These are phyloP conservation scores for Eleutherodactylus coqui DNA, from an alignment of 2,797 vertebrate genomes.

Conservation along the genomic window DNA sequence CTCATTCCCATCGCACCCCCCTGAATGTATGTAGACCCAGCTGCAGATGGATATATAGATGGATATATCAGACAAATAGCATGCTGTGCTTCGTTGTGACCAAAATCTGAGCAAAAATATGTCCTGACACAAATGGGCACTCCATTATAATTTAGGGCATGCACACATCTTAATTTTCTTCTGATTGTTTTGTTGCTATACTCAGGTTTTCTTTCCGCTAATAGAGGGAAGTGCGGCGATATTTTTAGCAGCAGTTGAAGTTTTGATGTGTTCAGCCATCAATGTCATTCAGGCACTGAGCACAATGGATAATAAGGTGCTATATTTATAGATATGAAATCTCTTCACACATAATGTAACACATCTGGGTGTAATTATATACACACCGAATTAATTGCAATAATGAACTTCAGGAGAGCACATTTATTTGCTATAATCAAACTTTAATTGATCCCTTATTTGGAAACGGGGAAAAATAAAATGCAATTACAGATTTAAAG, in stretches of 20 bases:
- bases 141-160: neutral
- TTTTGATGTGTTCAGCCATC: slow-evolving; percentile 27
- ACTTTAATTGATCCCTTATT: neutral
- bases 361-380: slow-evolving; percentile 31
- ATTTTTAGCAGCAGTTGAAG: slow-evolving; percentile 7
- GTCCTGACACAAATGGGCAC: neutral
- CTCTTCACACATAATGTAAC: slow-evolving; percentile 24
- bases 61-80: neutral
- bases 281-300: slow-evolving; percentile 19
- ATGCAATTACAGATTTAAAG: neutral
- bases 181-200: neutral
- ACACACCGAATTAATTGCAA: slow-evolving; percentile 25
- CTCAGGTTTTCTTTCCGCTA: neutral
- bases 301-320: slow-evolving; percentile 23
- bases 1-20: neutral
- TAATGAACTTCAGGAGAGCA: slow-evolving; percentile 16
- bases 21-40: neutral
- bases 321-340: slow-evolving; percentile 32
- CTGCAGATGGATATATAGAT: neutral
- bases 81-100: neutral
- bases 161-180: neutral
- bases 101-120: neutral
- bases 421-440: slow-evolving; percentile 22
- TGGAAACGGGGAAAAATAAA: neutral
- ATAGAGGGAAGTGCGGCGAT: neutral